Base-by-base conservation (phyloP, 92 coral and sea anemone genomes). In the Metridium senile region DNA sequence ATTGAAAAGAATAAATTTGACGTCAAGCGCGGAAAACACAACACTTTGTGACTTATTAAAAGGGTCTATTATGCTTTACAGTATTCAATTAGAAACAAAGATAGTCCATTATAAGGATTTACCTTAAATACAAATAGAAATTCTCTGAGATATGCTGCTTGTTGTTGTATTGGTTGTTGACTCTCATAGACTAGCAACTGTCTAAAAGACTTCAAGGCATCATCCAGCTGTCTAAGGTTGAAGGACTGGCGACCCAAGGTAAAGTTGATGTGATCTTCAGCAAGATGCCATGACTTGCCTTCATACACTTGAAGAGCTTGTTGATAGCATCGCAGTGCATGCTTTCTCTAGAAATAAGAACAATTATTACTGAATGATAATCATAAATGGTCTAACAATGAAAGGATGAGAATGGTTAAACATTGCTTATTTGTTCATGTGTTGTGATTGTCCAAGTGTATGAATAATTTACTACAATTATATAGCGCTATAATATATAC, bases 181-280 rank as follows among this genome's bases (percentile, higher is more conserved):
- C 97, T 94, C 71, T 92, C 98, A 32, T 93, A 90, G 66, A 92
- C 90, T 39, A 94, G 66, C 30, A 94, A 85, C 66, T 92, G 88
- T 47, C 90, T 84, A 77, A 94, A 94, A 33, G 94, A 93, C 52
- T 62, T 59, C 59, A 86, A 79, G 6, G 98, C 98, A 81, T 94
- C 98, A 46, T 92, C 98, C 33, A 94, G 77, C 74, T 83, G 91
- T 27, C 98, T 97, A 23, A 94, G 81, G 62, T 94, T 89, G 67
- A 91, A 94, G 18, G 98, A 94, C 81, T 94, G 98, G 1, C 98
- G 93, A 11, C 98, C 98, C 54, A 93, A 85, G 27, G 93, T 94
- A 68, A 94, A 94, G 88, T 94, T 91, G 26, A 94, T 94, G 81
- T 94, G 98, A 58, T 94, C 98, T 97, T 94, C 97, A 28, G 97